Evolutionary conservation across 2,113 vertebrate species (phyloP).

Genomic region (Copsychus sechellarum): DNA sequence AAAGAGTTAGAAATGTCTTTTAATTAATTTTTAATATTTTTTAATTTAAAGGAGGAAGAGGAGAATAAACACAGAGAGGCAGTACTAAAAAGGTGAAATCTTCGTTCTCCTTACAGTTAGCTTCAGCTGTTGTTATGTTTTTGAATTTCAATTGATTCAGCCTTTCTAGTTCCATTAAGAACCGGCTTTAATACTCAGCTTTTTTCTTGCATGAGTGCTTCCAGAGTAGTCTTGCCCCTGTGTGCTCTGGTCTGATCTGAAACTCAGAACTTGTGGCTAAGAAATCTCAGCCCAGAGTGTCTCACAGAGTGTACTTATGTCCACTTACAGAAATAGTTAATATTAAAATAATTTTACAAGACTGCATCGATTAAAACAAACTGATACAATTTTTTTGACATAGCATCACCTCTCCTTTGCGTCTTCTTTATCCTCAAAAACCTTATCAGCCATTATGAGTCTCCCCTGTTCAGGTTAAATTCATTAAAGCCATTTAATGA

Average conservation of each 20-base stretch:
- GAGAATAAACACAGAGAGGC: background rate
- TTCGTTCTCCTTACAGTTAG: background rate
- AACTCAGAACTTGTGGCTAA: background rate
- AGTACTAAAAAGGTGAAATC: background rate
- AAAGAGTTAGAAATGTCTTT: slow-evolving; percentile 29
- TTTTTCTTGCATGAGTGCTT: background rate
- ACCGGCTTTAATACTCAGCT: background rate
- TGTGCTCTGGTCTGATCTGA: background rate
- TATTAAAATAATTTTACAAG: background rate
- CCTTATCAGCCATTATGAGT: background rate
- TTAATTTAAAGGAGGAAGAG: background rate
- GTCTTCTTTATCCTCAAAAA: background rate
- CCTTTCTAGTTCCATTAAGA: background rate
- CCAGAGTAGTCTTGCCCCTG: background rate
- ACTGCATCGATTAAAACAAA: background rate
- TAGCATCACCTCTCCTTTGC: background rate
- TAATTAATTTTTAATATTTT: slow-evolving; percentile 11
- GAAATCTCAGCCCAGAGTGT: background rate
- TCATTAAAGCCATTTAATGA: background rate
- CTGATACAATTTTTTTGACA: background rate
- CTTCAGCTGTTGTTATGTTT: background rate
- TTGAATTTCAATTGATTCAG: background rate
- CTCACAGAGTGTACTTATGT: background rate
- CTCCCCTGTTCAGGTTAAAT: background rate
- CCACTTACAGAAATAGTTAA: background rate